Evolutionary conservation across 2,888 invertebrate genomes (phyloP).

Genomic region (Drosophila formosana): DNA sequence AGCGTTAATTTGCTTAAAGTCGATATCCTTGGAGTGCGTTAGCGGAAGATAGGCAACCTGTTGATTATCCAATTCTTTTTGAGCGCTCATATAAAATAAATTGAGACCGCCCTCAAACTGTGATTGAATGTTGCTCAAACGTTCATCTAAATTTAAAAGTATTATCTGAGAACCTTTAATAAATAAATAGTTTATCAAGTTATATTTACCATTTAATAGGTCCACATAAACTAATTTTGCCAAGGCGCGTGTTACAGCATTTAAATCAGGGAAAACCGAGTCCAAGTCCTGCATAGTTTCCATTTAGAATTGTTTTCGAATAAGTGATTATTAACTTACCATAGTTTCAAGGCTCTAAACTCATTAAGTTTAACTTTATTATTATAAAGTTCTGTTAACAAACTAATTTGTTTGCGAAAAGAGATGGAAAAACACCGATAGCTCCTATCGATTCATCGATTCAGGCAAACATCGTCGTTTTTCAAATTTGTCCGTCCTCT

Average conservation of each 20-base stretch:
- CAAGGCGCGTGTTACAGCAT: constrained; percentile 85
- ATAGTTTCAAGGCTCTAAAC: constrained; percentile 6
- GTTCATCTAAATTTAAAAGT: constrained; percentile 46
- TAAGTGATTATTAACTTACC: constrained; percentile 28
- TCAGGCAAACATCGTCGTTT: too few species aligned
- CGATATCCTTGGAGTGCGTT: constrained; percentile 58
- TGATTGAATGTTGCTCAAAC: constrained; percentile 47
- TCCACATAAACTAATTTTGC: constrained; percentile 87
- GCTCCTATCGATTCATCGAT: too few species aligned
- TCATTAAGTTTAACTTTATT: background rate
- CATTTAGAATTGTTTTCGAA: background rate
- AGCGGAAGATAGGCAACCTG: constrained; percentile 64
- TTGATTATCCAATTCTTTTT: constrained; percentile 12
- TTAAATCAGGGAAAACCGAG: constrained; percentile 84
- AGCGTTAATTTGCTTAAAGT: constrained; percentile 57
- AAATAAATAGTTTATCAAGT: background rate
- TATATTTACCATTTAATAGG: constrained; percentile 77
- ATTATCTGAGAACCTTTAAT: background rate
- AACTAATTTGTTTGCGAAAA: too few species aligned
- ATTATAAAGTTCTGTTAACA: background rate
- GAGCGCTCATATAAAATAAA: constrained; percentile 67
- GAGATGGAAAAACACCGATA: too few species aligned
- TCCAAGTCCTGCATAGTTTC: constrained; percentile 79
- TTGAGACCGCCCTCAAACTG: constrained; percentile 57
- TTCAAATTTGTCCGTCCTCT: too few species aligned